Conservation (phyloP, 1,140 invertebrate genomes). For the Pseudomyrmex flavicornis region DNA sequence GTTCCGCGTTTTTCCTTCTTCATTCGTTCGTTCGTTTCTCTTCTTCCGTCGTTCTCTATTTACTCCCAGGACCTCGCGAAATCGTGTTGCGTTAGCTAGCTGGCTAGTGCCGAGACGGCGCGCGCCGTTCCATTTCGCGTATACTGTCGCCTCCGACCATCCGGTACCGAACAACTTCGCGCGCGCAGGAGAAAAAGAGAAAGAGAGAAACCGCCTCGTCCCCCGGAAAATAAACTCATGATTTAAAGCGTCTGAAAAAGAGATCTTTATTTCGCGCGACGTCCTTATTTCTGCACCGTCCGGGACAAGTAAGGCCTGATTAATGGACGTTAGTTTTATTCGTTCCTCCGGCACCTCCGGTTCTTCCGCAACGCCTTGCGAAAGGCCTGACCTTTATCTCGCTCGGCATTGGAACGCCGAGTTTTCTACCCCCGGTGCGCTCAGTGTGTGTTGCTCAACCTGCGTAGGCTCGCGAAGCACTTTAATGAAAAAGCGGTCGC, state of each 20-base stretch:
- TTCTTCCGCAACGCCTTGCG: slow-evolving; percentile 40
- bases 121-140: slow-evolving; percentile 8
- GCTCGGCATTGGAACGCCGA: not conserved
- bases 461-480: slow-evolving; percentile 14
- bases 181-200: slow-evolving; percentile 2
- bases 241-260: slow-evolving; percentile 80
- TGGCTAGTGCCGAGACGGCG: slow-evolving; percentile 25
- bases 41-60: slow-evolving; percentile 43
- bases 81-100: slow-evolving; percentile 55
- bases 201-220: slow-evolving; percentile 4
- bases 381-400: slow-evolving; percentile 75
- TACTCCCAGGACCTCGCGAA: slow-evolving; percentile 26
- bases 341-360: slow-evolving; percentile 63
- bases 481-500: slow-evolving; percentile 57
- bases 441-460: slow-evolving; percentile 40
- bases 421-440: not conserved
- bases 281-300: slow-evolving; percentile 73
- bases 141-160: slow-evolving; percentile 32
- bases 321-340: slow-evolving; percentile 83
- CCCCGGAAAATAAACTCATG: slow-evolving; percentile 80
- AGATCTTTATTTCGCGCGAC: slow-evolving; percentile 79
- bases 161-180: slow-evolving; percentile 47
- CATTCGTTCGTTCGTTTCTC: slow-evolving; percentile 5
- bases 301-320: slow-evolving; percentile 79
- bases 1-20: not conserved